Base-by-base conservation (phyloP, 1,140 invertebrate species). In the Drosophila ananassae region DNA sequence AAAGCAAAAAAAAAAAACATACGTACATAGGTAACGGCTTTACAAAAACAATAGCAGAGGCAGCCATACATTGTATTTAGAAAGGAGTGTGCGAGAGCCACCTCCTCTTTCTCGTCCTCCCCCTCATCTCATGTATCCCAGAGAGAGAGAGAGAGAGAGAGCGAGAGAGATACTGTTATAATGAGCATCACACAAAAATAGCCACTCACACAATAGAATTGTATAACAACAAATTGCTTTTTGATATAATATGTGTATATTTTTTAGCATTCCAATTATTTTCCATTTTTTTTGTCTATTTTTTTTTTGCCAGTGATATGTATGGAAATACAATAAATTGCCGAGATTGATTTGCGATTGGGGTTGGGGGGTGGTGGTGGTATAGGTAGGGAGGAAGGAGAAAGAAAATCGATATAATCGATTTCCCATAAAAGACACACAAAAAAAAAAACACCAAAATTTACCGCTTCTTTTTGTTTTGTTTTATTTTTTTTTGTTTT, bases 381-480 rank as follows among this genome's bases (percentile, higher is more conserved):
- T n/a, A 17, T 17, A 17, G 12, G 7, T 32, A 9, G 32, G 32
- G 8, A 8, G 32, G 32, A 8, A 9, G 9, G 0, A 59, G 2
- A 32, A 2, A 32, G 9, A 59, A 89, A 89, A 87, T 87, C 82
- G 71, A 87, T 87, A 56, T 60, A 68, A 89, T 85, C 82, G 82
- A 85, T 87, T 71, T 51, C 51, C 68, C 73, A 39, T 13, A 30
- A 21, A 50, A 44, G 25, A 54, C 46, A 28, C 25, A 28, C 25
- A 57, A 24, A 62, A 63, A 47, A 51, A 56, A 61, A 67, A 25
- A 51, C 46, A 41, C 13, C 30, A 34, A 44, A 67, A 44, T 75
- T 82, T 78, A 72, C 61, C 62, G 55, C 30, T 75, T 71, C 34
- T 74, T 73, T 81, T 81, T 39, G 44, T 77, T 64, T 68, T 77